Base-by-base conservation (phyloP, 2,888 invertebrate genomes). In the Dendrolimus pini region DNA sequence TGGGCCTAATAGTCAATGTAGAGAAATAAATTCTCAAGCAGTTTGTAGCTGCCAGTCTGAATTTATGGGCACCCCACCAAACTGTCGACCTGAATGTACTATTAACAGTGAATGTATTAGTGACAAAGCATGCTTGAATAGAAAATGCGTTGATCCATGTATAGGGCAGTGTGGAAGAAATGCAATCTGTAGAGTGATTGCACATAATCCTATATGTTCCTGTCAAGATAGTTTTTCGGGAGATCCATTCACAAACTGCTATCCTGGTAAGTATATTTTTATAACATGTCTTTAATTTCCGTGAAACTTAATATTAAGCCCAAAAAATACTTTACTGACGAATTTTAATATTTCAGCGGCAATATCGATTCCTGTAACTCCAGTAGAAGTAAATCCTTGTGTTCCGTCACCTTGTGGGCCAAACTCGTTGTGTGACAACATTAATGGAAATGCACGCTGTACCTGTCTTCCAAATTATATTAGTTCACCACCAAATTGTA, bases 191-290 rank as follows among this genome's bases (percentile, higher is more conserved):
- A 93, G 94, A 79, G 96, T 96, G 30, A 93, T 95, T 62, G 94
- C 95, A 70, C 97, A 97, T 74, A 95, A 95, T 75, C 96, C 97
- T 1, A 93, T 96, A 64, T 96, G 96, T 76, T 93, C 94, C 18
- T 96, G 96, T 75, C 93, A 93, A 62, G 83, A 92, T 13, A 92
- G 93, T 57, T 94, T 92, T 70, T 94, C 94, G 12, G 96, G 96
- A n/a, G 95, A 96, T 91, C 95, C 96, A 2, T 95, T 96, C 75
- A 93, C 83, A 9, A 85, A 85, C 66, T 91, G 91, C 91, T 54
- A 92, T 83, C 78, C 93, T 90, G 73, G 90, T 90, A 77, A 80
- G 80, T 76, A 64, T 58, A 41, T 30, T 30, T 30, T 30, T 30
- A 30, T 30, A 30, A 30, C 2, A 30, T 30, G 30, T 30, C 0